Base-by-base conservation (phyloP, 2,888 invertebrate genomes). In the Leptopilina drosophilae region DNA sequence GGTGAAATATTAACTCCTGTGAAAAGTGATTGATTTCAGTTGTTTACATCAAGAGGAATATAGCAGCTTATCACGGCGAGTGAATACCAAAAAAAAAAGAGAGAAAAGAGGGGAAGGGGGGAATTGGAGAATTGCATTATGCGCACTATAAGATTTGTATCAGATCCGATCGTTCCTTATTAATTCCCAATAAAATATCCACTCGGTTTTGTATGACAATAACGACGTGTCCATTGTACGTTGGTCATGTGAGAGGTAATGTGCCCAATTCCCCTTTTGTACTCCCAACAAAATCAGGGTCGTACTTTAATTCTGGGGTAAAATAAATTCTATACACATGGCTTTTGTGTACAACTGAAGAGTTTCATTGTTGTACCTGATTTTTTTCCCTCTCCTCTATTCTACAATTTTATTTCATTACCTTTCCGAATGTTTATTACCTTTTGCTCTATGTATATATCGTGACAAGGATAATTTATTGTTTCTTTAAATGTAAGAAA, bases 161-260 rank as follows among this genome's bases (percentile, higher is more conserved):
- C 82, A 64, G 78, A 78, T 76, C 80, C 79, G 82, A 83, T 83
- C 83, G 82, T 77, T 73, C 81, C 33, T 82, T 83, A 83, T 83
- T 83, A 83, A 83, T 83, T 83, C 82, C 79, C 79, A 83, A 83
- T 83, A 82, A 83, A 83, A 83, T 76, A 81, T 78, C 77, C 83
- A 78, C 78, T 79, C 67, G 78, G 77, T 20, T 64, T 42, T 40
- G 69, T 26, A 82, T 76, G 83, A 84, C 82, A 84, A 84, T 82
- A 49, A 80, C 80, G 78, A 79, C 67, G 66, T 77, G 78, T 76
- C 62, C 69, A 85, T 85, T 85, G 85, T 85, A 80, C 77, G 82
- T 80, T 81, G 85, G 81, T 78, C 85, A 84, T 85, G 84, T 84
- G 81, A 85, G 83, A 81, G 80, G 77, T 83, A 83, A 84, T 85